Evolutionary conservation across 92 coral and sea anemone genomes (phyloP).

Genomic region (Plumapathes pennacea): DNA sequence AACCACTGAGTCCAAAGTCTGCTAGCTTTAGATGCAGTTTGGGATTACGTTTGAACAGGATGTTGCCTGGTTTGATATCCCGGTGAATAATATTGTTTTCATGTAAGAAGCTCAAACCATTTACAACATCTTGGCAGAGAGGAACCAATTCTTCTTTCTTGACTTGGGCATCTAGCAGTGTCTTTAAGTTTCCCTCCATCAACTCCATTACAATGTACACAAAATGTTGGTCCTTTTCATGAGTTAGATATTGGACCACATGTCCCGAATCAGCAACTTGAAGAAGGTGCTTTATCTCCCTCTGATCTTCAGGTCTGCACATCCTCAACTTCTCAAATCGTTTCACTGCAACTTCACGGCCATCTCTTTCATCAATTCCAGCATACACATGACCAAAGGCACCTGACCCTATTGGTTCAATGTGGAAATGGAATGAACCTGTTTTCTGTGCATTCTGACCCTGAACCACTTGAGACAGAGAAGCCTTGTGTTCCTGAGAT

Average conservation of each 20-base stretch:
- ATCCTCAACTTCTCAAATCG: too few relatives aligned
- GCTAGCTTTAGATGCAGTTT: constrained; percentile 49
- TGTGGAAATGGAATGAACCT: constrained; percentile 15
- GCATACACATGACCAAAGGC: constrained; percentile 39
- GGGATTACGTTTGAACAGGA: constrained; percentile 18
- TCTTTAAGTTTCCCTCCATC: constrained; percentile 54
- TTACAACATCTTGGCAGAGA: constrained; percentile 16
- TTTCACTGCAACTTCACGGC: constrained; percentile 64
- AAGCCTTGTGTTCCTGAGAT: constrained; percentile 12
- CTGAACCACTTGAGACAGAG: constrained; percentile 23
- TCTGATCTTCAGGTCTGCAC: too few relatives aligned
- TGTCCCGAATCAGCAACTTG: too few relatives aligned
- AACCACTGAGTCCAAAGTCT: constrained; percentile 61
- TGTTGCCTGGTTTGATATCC: constrained; percentile 59
- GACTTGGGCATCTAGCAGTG: not conserved
- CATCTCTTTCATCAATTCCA: constrained; percentile 46
- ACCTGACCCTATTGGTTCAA: constrained; percentile 30
- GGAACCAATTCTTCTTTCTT: not conserved
- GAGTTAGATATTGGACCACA: too few relatives aligned
- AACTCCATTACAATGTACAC: constrained; percentile 46
- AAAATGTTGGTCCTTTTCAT: constrained; percentile 38
- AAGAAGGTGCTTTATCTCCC: too few relatives aligned
- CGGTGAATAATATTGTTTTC: constrained; percentile 27
- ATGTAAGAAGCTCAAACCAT: constrained; percentile 38
- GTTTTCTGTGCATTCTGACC: constrained; percentile 6